A percentile compares a stretch with the other conserved stretches of the same genome.
Evolutionary conservation across 2,888 invertebrate genomes (phyloP).

Genomic region (Andrena fulva): DNA sequence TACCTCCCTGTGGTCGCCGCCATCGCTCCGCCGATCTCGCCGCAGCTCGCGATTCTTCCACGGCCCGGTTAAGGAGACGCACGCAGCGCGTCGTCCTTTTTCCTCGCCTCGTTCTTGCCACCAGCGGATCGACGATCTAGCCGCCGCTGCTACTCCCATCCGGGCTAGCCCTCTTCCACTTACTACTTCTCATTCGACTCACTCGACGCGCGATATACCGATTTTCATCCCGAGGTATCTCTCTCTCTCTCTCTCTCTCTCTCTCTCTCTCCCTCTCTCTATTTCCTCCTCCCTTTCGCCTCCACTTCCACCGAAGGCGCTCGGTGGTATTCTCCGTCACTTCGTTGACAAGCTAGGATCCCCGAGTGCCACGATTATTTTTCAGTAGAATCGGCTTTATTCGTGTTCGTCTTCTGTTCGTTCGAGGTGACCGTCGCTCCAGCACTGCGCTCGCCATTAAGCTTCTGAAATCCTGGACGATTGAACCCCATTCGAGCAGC

Average conservation of each 20-base stretch:
- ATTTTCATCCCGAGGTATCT: constrained; percentile 37
- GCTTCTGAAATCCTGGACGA: neutral
- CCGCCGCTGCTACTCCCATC: constrained; percentile 62
- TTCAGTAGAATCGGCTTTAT: neutral
- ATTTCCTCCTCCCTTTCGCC: neutral
- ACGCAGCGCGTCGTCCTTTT: constrained; percentile 24
- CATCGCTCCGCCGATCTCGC: constrained; percentile 24
- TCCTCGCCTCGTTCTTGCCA: constrained; percentile 29
- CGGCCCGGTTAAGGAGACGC: constrained; percentile 20
- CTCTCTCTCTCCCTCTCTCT: neutral
- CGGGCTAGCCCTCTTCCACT: constrained; percentile 47
- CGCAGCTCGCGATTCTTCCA: constrained; percentile 39
- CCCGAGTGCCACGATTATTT: neutral
- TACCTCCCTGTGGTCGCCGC: constrained; percentile 68
- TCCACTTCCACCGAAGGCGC: neutral
- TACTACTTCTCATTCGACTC: constrained; percentile 49
- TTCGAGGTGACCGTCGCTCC: neutral
- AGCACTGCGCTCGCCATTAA: neutral
- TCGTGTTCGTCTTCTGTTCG: neutral
- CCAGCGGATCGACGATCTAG: constrained; percentile 23
- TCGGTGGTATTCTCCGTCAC: neutral
- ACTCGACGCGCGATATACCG: constrained; percentile 35
- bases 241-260: neutral
- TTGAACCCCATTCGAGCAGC: neutral
- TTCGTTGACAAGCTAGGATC: constrained; percentile 29